Conservation (phyloP, 2,888 invertebrate species). For the Cheilosia urbana region DNA sequence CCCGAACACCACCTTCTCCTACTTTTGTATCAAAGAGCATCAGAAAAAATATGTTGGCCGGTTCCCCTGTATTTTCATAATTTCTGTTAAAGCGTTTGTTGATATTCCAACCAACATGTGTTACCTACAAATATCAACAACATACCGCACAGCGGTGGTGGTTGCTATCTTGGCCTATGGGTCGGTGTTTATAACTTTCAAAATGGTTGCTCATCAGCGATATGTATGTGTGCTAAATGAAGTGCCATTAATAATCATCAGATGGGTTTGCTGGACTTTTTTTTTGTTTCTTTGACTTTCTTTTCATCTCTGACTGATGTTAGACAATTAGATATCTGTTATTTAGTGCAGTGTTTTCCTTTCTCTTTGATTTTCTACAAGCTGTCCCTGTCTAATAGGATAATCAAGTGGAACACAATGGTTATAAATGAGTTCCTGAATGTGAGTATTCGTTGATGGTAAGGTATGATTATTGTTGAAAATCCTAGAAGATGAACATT, state of each 20-base stretch:
- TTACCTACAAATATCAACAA: constrained; percentile 10
- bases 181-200: constrained; percentile 27
- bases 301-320: constrained; percentile 15
- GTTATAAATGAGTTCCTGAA: too few relatives aligned
- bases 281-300: constrained; percentile 12
- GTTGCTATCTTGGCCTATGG: constrained; percentile 11
- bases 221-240: constrained; percentile 41
- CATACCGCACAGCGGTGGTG: constrained; percentile 4
- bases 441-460: too few relatives aligned
- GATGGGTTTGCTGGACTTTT: constrained; percentile 17
- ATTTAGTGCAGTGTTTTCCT: constrained; percentile 21
- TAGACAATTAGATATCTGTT: constrained; percentile 30
- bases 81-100: constrained; percentile 12
- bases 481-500: too few relatives aligned
- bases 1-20: too few relatives aligned
- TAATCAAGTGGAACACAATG: constrained; percentile 16
- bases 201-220: constrained; percentile 12
- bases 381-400: neutral
- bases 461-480: too few relatives aligned
- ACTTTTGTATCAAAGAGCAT: neutral
- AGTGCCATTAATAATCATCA: constrained; percentile 59
- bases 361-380: constrained; percentile 13
- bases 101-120: constrained; percentile 9
- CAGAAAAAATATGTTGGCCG: constrained; percentile 11
- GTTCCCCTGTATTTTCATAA: constrained; percentile 10